Conservation (phyloP, 2,888 invertebrate genomes). For the Nasonia oneida region DNA sequence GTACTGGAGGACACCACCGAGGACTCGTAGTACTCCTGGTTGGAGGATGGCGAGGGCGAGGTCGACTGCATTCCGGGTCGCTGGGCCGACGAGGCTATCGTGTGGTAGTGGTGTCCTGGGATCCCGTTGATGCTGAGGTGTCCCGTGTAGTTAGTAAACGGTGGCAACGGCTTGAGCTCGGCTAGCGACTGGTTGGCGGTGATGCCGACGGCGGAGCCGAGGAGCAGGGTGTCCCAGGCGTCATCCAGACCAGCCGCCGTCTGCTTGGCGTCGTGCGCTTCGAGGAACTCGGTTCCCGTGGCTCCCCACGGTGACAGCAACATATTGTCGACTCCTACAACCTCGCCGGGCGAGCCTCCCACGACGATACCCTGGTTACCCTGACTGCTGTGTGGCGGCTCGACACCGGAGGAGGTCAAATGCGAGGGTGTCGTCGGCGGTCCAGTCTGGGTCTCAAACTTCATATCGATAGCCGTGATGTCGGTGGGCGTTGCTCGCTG, state of each 20-base stretch:
- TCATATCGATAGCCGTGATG: conserved; percentile 73
- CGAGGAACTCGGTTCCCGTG: conserved; percentile 73
- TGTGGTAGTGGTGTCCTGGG: conserved; percentile 92
- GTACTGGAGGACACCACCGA: conserved; percentile 80
- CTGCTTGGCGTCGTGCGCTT: conserved; percentile 75
- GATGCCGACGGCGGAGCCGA: conserved; percentile 81
- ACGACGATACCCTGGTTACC: conserved; percentile 72
- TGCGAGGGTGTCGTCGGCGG: conserved; percentile 73
- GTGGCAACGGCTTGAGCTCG: conserved; percentile 91
- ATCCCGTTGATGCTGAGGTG: conserved; percentile 93
- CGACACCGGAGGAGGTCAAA: conserved; percentile 72
- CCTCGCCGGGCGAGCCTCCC: conserved; percentile 74
- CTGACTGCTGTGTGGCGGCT: conserved; percentile 77
- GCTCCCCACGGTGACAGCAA: conserved; percentile 75
- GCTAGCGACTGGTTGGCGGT: conserved; percentile 85
- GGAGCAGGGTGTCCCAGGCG: conserved; percentile 85
- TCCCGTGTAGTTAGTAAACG: conserved; percentile 92
- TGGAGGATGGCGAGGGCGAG: conserved; percentile 76
- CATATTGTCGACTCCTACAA: conserved; percentile 75
- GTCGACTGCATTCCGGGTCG: conserved; percentile 75
- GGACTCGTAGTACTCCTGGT: conserved; percentile 78
- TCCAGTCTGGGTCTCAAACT: conserved; percentile 76
- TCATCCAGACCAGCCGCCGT: conserved; percentile 80
- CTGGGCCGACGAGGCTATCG: conserved; percentile 83
- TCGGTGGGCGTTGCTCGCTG: conserved; percentile 60